phyloP scores from a whole-genome alignment of 1,140 invertebrate species.

The Hetaerina americana region DNA sequence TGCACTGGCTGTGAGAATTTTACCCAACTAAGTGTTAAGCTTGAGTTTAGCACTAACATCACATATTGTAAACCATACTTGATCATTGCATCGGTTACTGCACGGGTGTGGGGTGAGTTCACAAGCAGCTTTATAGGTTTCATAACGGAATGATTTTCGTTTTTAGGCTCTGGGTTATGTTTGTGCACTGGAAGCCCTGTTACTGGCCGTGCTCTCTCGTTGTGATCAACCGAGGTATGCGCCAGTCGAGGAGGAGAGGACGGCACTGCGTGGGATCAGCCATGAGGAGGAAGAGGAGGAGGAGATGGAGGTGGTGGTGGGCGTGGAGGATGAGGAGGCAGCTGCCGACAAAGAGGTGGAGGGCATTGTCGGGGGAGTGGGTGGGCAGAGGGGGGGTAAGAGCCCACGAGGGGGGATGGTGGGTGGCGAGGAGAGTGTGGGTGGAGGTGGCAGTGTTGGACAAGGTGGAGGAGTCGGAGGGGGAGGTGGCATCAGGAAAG shows the following conservation, averaged over 20 bases:
- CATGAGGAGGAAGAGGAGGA: neutral
- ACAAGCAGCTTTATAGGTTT: too few relatives aligned
- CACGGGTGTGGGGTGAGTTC: too few relatives aligned
- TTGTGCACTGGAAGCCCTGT: constrained; percentile 32
- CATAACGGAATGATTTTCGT: too few relatives aligned
- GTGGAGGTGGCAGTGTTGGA: too few relatives aligned
- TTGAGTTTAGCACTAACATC: too few relatives aligned
- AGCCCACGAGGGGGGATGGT: neutral
- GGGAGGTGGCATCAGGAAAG: neutral
- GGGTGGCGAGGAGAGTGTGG: too few relatives aligned
- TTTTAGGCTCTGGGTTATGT: constrained; percentile 32
- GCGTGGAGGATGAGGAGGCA: neutral
- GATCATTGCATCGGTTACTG: too few relatives aligned
- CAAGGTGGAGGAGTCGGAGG: neutral
- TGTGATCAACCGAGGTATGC: constrained; percentile 7
- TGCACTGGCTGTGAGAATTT: too few relatives aligned
- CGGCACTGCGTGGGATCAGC: neutral
- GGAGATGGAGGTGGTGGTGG: neutral
- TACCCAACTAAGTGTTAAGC: too few relatives aligned
- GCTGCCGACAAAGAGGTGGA: neutral
- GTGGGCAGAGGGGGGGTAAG: neutral
- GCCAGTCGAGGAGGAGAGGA: neutral
- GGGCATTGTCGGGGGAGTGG: neutral
- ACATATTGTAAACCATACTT: too few relatives aligned
- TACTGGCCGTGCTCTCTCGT: constrained; percentile 29